Evolutionary conservation across 2,113 vertebrate species (phyloP).

Genomic region (Bubalus kerabau): DNA sequence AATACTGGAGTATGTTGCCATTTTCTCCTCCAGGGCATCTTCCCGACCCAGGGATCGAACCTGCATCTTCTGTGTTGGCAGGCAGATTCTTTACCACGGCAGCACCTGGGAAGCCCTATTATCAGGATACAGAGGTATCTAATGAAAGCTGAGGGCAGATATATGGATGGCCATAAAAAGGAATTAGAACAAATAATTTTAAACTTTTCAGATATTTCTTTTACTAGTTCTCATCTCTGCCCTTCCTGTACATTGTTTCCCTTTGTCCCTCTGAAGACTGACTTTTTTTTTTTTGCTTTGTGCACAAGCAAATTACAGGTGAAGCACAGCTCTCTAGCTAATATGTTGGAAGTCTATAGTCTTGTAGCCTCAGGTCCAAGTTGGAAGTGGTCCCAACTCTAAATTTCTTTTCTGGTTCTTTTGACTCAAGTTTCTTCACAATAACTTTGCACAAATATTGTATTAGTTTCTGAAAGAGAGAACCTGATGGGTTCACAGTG

Average conservation of each 20-base stretch:
- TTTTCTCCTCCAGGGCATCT: neutral
- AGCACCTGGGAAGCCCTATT: neutral
- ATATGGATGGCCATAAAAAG: neutral
- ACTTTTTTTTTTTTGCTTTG: neutral
- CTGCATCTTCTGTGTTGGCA: neutral
- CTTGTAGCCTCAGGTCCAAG: neutral
- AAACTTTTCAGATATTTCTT: neutral
- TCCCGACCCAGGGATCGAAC: neutral
- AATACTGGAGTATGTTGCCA: neutral
- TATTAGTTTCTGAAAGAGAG: neutral
- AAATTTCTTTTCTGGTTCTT: neutral
- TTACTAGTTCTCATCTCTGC: neutral
- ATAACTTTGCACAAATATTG: too few relatives aligned
- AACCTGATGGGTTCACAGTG: neutral
- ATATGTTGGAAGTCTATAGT: neutral
- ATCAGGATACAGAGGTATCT: neutral
- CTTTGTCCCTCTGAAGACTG: neutral
- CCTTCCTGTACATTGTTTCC: neutral
- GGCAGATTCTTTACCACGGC: neutral
- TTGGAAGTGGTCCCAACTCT: neutral
- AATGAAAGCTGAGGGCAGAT: neutral
- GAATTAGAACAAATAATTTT: neutral
- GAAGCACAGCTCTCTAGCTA: neutral
- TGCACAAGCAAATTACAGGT: neutral
- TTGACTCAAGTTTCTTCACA: too few relatives aligned